Percentiles rank a stretch among this genome's conserved stretches.
These are phyloP conservation scores for Bufotes viridis DNA, from an alignment of 2,797 vertebrate species.

Conservation along the genomic window DNA sequence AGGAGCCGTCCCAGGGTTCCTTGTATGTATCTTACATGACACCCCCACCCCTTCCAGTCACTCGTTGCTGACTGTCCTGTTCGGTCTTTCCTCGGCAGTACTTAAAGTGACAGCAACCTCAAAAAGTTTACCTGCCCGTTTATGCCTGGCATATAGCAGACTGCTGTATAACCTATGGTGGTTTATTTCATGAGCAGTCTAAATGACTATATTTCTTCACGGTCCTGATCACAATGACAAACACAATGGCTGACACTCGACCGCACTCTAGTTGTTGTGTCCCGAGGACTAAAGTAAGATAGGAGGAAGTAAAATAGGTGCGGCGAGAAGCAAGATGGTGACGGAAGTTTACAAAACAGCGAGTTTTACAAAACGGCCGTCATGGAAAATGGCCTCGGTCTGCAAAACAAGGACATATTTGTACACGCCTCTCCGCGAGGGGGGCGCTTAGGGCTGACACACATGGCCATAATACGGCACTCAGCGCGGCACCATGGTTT, in stretches of 20 bases:
- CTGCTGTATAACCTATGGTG: not conserved
- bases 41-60: too few species aligned
- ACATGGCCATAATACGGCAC: not conserved
- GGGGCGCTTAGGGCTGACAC: not conserved
- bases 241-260: not conserved
- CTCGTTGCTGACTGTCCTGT: not conserved
- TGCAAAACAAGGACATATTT: not conserved
- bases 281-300: not conserved
- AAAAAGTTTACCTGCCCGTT: not conserved
- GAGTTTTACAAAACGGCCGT: not conserved
- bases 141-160: too few species aligned
- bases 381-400: not conserved
- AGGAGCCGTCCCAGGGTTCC: too few species aligned
- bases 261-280: too few species aligned
- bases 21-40: not conserved
- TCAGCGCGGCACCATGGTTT: too few species aligned
- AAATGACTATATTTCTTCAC: not conserved
- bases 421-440: not conserved
- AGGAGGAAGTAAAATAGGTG: not conserved
- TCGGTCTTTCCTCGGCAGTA: not conserved
- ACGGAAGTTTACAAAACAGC: slow-evolving; percentile 3
- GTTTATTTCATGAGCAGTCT: not conserved
- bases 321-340: not conserved
- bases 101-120: not conserved
- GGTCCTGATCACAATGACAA: not conserved